Conservation (phyloP, 2,888 invertebrate genomes). For the Perizoma flavofasciatum region DNA sequence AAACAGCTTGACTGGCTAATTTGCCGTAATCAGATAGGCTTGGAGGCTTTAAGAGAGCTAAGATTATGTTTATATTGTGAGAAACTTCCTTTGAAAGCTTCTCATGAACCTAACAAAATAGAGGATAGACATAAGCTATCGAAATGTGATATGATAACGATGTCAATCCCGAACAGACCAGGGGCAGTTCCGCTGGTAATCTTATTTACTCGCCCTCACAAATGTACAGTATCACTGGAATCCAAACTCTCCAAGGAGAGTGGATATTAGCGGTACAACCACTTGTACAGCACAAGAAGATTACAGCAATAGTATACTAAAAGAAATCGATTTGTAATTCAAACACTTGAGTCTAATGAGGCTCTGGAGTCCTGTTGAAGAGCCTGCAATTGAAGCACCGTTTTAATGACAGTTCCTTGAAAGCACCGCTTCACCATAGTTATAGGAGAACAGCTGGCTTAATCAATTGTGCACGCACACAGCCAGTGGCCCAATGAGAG, state of each 20-base stretch:
- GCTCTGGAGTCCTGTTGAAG: constrained; percentile 55
- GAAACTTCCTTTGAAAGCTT: too few species aligned
- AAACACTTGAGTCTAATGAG: constrained; percentile 45
- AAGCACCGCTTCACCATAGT: constrained; percentile 52
- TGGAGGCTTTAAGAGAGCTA: neutral
- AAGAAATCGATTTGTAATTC: constrained; percentile 38
- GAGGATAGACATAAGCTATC: too few species aligned
- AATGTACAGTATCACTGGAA: neutral
- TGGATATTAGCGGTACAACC: constrained; percentile 18
- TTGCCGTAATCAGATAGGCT: constrained; percentile 19
- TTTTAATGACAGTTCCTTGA: constrained; percentile 76
- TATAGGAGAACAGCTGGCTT: constrained; percentile 10
- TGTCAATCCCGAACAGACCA: too few species aligned
- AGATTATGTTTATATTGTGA: too few species aligned
- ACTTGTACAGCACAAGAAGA: constrained; percentile 10
- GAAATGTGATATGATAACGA: too few species aligned
- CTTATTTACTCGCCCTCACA: too few species aligned
- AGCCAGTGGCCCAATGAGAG: too few species aligned
- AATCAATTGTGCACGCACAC: neutral
- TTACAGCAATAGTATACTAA: constrained; percentile 21
- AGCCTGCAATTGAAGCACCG: constrained; percentile 70
- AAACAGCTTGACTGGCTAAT: constrained; percentile 34
- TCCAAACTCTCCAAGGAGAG: neutral
- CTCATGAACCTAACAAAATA: too few species aligned
- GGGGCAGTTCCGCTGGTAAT: too few species aligned